These are phyloP conservation scores for Xiphophorus hellerii DNA, from an alignment of 2,113 vertebrate genomes.

Conservation along the genomic window DNA sequence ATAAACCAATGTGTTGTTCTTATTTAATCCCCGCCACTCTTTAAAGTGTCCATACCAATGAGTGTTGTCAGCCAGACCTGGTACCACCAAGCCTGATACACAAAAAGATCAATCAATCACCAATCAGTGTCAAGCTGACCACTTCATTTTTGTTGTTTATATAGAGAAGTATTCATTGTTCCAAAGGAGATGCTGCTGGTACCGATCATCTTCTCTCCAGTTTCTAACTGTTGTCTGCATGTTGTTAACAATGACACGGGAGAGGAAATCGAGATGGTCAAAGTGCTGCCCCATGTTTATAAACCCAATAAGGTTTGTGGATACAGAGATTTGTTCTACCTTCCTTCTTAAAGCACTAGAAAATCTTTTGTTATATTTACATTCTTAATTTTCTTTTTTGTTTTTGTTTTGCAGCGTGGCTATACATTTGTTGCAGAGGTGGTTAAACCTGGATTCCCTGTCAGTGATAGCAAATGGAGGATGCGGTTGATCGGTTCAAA, in stretches of 20 bases:
- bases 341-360: not conserved
- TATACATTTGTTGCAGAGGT: conserved; percentile 91
- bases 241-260: conserved; percentile 91
- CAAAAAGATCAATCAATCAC: no score
- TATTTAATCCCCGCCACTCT: no score
- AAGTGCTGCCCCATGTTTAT: conserved; percentile 80
- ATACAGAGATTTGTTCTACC: not conserved
- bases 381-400: not conserved
- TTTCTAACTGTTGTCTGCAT: conserved; percentile 82
- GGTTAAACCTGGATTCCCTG: conserved; percentile 59
- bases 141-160: conserved; percentile 15
- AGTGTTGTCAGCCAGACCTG: no score
- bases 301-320: conserved; percentile 86
- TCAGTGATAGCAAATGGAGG: conserved; percentile 80
- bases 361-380: not conserved
- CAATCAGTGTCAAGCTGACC: not conserved
- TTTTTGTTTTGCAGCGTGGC: conserved; percentile 79
- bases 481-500: conserved; percentile 84
- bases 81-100: no score
- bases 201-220: conserved; percentile 81
- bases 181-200: conserved; percentile 85
- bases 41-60: no score
- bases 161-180: conserved; percentile 88
- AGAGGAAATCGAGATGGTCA: conserved; percentile 82
- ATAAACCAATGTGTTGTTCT: no score